Conservation (phyloP, 2,888 invertebrate species). For the Pycnomerus fuliginosus region DNA sequence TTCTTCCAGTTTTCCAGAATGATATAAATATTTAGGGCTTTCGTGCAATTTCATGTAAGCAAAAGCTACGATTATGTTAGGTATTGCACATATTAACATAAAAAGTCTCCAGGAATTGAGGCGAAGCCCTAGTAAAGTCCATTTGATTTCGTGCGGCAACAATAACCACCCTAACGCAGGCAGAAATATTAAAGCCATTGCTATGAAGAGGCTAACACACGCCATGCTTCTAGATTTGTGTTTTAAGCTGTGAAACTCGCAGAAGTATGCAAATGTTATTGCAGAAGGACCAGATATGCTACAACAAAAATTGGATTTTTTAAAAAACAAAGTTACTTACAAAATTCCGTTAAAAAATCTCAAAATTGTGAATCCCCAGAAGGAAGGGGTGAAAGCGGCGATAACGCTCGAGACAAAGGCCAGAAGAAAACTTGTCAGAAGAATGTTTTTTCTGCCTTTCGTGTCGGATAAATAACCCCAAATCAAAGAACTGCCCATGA, state of each 20-base stretch:
- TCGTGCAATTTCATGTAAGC: conserved; percentile 31
- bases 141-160: conserved; percentile 21
- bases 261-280: conserved; percentile 52
- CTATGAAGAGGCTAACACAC: conserved; percentile 48
- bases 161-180: conserved; percentile 29
- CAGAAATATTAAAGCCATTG: conserved; percentile 23
- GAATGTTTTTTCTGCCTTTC: conserved; percentile 27
- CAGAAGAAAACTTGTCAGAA: conserved; percentile 24
- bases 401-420: conserved; percentile 22
- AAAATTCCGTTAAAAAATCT: conserved; percentile 30
- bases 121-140: conserved; percentile 20
- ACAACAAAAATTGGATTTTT: conserved; percentile 1
- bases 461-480: conserved; percentile 35
- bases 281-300: conserved; percentile 53
- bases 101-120: conserved; percentile 33
- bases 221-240: conserved; percentile 49
- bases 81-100: conserved; percentile 28
- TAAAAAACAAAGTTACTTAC: conserved; percentile 18
- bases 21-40: conserved; percentile 35
- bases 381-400: conserved; percentile 23
- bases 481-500: conserved; percentile 24
- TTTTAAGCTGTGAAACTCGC: conserved; percentile 49
- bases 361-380: conserved; percentile 27
- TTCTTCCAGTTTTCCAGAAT: conserved; percentile 26
- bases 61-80: conserved; percentile 27